These are phyloP conservation scores for Pseudois nayaur DNA, from an alignment of 2,113 vertebrate genomes.

Conservation along the genomic window DNA sequence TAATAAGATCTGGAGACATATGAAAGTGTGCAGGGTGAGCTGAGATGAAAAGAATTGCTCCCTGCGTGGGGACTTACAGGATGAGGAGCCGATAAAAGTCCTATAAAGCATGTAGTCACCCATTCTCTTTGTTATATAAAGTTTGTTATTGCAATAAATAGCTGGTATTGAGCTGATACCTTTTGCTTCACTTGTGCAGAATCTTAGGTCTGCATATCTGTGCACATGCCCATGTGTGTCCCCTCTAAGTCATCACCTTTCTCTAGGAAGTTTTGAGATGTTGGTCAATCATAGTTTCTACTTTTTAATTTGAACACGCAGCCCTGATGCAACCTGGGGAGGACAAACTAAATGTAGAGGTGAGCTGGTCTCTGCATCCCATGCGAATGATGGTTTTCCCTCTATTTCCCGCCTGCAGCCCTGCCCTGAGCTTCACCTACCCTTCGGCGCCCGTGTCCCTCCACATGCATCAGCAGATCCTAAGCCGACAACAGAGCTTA, in stretches of 20 bases:
- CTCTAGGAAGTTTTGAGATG: neutral
- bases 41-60: conserved; percentile 81
- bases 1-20: conserved; percentile 97
- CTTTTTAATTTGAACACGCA: neutral
- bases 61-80: conserved; percentile 57
- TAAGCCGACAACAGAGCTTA: conserved; percentile 93
- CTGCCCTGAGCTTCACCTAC: conserved; percentile 95
- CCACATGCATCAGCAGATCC: conserved; percentile 96
- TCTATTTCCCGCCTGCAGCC: conserved; percentile 78
- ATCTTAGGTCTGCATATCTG: conserved; percentile 36
- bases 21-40: conserved; percentile 82
- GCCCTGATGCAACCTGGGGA: neutral
- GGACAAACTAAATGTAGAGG: neutral
- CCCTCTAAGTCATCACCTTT: conserved; percentile 15
- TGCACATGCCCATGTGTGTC: neutral
- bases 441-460: conserved; percentile 94
- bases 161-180: conserved; percentile 77
- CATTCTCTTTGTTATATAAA: conserved; percentile 81
- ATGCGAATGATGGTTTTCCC: neutral
- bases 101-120: conserved; percentile 75
- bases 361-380: neutral
- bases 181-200: conserved; percentile 71
- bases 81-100: conserved; percentile 77
- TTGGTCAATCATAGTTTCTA: neutral
- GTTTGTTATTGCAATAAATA: conserved; percentile 87